These are phyloP conservation scores for Solea senegalensis DNA, from an alignment of 2,113 vertebrate genomes.

Conservation along the genomic window DNA sequence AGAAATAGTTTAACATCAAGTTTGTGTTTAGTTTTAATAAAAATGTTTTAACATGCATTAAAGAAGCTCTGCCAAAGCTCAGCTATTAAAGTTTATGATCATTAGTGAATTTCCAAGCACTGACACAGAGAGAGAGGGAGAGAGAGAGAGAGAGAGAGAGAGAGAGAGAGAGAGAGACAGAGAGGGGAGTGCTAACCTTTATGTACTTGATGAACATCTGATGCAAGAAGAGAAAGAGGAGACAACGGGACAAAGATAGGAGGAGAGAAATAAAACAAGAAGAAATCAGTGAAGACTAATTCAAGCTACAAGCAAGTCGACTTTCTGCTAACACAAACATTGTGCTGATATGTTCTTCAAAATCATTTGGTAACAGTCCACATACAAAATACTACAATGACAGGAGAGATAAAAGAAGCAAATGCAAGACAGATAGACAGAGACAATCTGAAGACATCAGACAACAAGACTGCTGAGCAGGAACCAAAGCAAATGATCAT, in stretches of 20 bases:
- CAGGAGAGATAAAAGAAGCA: slow-evolving; percentile 6
- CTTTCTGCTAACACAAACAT: slow-evolving; percentile 46
- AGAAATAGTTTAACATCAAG: slow-evolving; percentile 15
- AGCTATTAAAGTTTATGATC: slow-evolving; percentile 39
- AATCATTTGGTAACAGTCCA: slow-evolving; percentile 21
- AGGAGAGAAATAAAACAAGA: slow-evolving; percentile 83
- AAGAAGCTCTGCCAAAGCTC: slow-evolving; percentile 64
- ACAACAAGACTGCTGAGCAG: background rate
- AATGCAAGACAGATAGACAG: slow-evolving; percentile 1
- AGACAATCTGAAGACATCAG: slow-evolving; percentile 11
- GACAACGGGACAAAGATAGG: slow-evolving; percentile 61
- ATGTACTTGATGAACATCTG: slow-evolving; percentile 99
- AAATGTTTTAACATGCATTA: slow-evolving; percentile 80
- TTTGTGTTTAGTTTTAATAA: background rate
- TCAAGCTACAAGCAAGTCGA: slow-evolving; percentile 87
- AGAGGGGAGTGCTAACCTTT: slow-evolving; percentile 96
- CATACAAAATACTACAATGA: slow-evolving; percentile 24
- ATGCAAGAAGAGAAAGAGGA: slow-evolving; percentile 87
- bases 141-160: too few relatives aligned
- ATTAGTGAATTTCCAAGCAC: slow-evolving; percentile 56
- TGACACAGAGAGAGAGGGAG: slow-evolving; percentile 80
- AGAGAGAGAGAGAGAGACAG: slow-evolving; percentile 41
- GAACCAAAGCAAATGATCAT: slow-evolving; percentile 7
- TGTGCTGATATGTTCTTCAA: background rate
- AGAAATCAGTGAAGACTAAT: slow-evolving; percentile 87